Evolutionary conservation across 2,113 vertebrate species (phyloP).

Genomic region (Girardinichthys multiradiatus): DNA sequence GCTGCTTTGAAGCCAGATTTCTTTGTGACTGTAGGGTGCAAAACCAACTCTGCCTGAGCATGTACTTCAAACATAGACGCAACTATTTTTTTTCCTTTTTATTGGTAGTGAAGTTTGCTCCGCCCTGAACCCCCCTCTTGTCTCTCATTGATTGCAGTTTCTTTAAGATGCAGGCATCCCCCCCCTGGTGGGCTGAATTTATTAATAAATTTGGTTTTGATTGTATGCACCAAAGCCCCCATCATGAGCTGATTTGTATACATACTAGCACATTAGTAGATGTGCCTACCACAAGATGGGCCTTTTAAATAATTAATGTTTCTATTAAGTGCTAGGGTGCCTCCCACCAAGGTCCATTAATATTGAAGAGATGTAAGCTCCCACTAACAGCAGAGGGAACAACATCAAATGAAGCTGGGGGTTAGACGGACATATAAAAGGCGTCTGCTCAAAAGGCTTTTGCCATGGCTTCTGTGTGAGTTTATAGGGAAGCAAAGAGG

Average conservation of each 20-base stretch:
- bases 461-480: slow-evolving; percentile 37
- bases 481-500: slow-evolving; percentile 41
- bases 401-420: slow-evolving; percentile 78
- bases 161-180: slow-evolving; percentile 58
- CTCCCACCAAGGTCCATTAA: slow-evolving; percentile 77
- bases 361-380: slow-evolving; percentile 80
- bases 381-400: slow-evolving; percentile 73
- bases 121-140: neutral
- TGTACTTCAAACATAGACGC: slow-evolving; percentile 13
- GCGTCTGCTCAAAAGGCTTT: slow-evolving; percentile 45
- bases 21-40: slow-evolving; percentile 39
- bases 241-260: slow-evolving; percentile 80
- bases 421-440: slow-evolving; percentile 68
- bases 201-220: slow-evolving; percentile 74
- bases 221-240: slow-evolving; percentile 69
- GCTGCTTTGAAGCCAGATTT: slow-evolving; percentile 25
- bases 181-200: slow-evolving; percentile 65
- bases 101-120: slow-evolving; percentile 13
- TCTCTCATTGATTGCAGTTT: slow-evolving; percentile 64
- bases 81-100: slow-evolving; percentile 21
- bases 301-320: slow-evolving; percentile 81
- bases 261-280: slow-evolving; percentile 78
- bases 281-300: slow-evolving; percentile 72
- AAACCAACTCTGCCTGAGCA: slow-evolving; percentile 33
- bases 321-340: slow-evolving; percentile 77